phyloP scores from a whole-genome alignment of 1,140 invertebrate species.

The Drosophila pachea region DNA sequence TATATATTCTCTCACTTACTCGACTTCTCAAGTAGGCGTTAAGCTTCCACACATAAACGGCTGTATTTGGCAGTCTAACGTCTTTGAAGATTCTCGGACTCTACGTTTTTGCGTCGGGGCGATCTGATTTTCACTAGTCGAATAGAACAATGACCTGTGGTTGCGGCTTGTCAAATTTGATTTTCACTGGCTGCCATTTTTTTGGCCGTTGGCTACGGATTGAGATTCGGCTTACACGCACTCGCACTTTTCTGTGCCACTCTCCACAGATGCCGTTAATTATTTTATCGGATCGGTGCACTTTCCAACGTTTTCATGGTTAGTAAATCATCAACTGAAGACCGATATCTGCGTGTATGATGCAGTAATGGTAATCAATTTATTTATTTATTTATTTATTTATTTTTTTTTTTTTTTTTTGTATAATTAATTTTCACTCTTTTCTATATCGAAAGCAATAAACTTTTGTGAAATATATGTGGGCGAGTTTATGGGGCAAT shows the following conservation, averaged over 20 bases:
- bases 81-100: constrained; percentile 17
- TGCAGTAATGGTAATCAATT: constrained; percentile 49
- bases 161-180: constrained; percentile 49
- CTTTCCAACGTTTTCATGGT: constrained; percentile 69
- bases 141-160: constrained; percentile 42
- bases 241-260: constrained; percentile 31
- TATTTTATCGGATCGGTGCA: constrained; percentile 37
- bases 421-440: constrained; percentile 64
- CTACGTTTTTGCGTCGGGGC: background rate
- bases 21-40: constrained; percentile 45
- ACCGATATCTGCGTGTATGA: constrained; percentile 36
- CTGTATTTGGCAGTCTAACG: constrained; percentile 34
- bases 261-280: constrained; percentile 39
- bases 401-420: constrained; percentile 39
- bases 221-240: constrained; percentile 33
- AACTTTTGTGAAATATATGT: constrained; percentile 40
- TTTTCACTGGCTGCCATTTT: constrained; percentile 64
- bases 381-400: constrained; percentile 7
- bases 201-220: constrained; percentile 31
- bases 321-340: constrained; percentile 47
- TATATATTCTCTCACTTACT: constrained; percentile 47
- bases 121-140: constrained; percentile 11
- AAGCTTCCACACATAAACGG: constrained; percentile 31
- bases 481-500: constrained; percentile 43
- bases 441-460: constrained; percentile 43